Evolutionary conservation across 2,113 vertebrate species (phyloP).

Genomic region (Trochalopteron elliotii): DNA sequence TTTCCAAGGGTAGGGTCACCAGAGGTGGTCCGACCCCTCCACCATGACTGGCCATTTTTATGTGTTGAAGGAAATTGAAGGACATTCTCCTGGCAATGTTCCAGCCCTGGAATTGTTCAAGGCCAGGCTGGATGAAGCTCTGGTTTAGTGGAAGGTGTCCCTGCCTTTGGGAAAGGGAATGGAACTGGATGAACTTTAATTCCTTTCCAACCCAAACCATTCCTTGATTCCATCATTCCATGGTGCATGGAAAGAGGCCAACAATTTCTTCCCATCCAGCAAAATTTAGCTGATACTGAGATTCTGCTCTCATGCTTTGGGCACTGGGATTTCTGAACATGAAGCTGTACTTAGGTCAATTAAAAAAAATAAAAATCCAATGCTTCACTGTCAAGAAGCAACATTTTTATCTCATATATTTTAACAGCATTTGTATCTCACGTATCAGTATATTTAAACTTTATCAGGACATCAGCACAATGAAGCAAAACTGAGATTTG

Average conservation of each 20-base stretch:
- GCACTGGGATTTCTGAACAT: not conserved
- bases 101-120: not conserved
- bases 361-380: not conserved
- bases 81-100: not conserved
- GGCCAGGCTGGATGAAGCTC: not conserved
- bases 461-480: not conserved
- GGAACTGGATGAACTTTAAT: not conserved
- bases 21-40: not conserved
- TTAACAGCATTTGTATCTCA: not conserved
- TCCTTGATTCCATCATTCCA: not conserved
- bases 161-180: rapidly evolving
- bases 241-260: not conserved
- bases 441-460: not conserved
- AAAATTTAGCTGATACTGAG: not conserved
- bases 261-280: not conserved
- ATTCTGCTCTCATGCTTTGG: not conserved
- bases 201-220: not conserved
- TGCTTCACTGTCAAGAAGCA: not conserved
- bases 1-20: conserved; percentile 57
- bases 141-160: not conserved
- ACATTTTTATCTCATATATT: not conserved
- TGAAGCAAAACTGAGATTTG: not conserved
- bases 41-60: not conserved
- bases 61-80: not conserved
- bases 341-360: not conserved